Evolutionary conservation across 2,113 vertebrate species (phyloP), one percentile per base, ranked within the genome.

Genomic region (Gallinago paraguaiae): DNA sequence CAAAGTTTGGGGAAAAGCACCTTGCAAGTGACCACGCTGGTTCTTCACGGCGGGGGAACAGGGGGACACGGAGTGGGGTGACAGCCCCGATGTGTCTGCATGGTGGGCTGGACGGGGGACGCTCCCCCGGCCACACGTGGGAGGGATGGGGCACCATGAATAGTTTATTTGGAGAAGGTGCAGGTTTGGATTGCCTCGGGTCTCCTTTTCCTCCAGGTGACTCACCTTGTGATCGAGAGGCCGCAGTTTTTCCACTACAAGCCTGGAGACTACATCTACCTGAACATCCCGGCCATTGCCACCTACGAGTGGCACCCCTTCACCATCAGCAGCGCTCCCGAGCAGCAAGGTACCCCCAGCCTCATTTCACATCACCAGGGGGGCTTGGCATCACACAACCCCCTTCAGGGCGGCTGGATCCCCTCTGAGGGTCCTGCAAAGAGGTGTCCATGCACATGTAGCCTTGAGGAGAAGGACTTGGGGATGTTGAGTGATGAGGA

Each of bases 261-360:
- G 90, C 98, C 99, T 1, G 99, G 99, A 14, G 99, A 99, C 93
- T 99, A 98, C 28, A 31, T 99, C n/a, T 99, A 98, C 93, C 97
- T 99, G 92, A 99, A 99, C 97, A 89, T 99, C 56, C 99, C 99
- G 0, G 98, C 93, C 86, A 98, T 99, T 0, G 99, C 99, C 15
- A 97, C 98, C 95, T 99, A 98, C 0, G 98, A 99, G 96, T 99
- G 99, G 99, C 99, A 99, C 9, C 99, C 99, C 1, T 99, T 99
- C 95, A 99, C 98, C 93, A 99, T 99, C 98, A 99, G 99, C 98
- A 99, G 99, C 2, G 98, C 99, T 4, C 99, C 99, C 0, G 99
- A 99, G 97, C 99, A 99, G 94, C 94, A 97, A 93, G 99, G 99
- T 99, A 70, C 3, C 1, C 50, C 3, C 1, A 13, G 2, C 43